These are phyloP conservation scores for Eupithecia dodoneata DNA, from an alignment of 2,888 invertebrate species.

Conservation along the genomic window DNA sequence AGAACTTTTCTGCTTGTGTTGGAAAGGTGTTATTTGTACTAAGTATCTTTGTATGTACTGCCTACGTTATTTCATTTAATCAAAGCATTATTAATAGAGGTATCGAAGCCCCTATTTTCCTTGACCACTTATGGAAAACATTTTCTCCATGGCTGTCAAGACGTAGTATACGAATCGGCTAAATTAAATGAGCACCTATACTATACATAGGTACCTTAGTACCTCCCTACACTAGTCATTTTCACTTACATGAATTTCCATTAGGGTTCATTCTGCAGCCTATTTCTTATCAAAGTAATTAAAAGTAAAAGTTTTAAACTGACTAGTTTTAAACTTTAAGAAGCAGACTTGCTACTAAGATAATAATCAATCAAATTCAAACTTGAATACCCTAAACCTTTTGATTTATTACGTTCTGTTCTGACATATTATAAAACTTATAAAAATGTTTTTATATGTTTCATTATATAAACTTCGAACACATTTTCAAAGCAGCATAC, in stretches of 20 bases:
- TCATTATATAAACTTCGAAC: background rate
- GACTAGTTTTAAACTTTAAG: too few species aligned
- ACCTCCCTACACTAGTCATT: background rate
- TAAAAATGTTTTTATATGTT: background rate
- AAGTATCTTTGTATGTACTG: background rate
- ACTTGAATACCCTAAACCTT: slow-evolving; percentile 28
- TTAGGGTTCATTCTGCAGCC: slow-evolving; percentile 7
- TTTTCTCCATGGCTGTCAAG: background rate
- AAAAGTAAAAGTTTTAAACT: too few species aligned
- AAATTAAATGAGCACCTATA: background rate
- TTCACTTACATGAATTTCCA: background rate
- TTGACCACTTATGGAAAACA: background rate
- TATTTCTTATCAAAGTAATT: slow-evolving; percentile 34
- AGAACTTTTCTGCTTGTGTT: slow-evolving; percentile 16
- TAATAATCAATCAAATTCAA: slow-evolving; percentile 43
- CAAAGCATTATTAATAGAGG: background rate
- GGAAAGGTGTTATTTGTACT: background rate
- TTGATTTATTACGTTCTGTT: slow-evolving; percentile 25
- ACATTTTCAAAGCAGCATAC: background rate
- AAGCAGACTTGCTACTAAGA: too few species aligned
- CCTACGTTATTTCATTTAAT: background rate
- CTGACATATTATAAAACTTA: background rate
- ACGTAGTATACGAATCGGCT: background rate
- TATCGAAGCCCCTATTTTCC: background rate
- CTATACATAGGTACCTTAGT: too few species aligned